phyloP scores from a whole-genome alignment of 1,140 invertebrate species.

The Mercenaria mercenaria region DNA sequence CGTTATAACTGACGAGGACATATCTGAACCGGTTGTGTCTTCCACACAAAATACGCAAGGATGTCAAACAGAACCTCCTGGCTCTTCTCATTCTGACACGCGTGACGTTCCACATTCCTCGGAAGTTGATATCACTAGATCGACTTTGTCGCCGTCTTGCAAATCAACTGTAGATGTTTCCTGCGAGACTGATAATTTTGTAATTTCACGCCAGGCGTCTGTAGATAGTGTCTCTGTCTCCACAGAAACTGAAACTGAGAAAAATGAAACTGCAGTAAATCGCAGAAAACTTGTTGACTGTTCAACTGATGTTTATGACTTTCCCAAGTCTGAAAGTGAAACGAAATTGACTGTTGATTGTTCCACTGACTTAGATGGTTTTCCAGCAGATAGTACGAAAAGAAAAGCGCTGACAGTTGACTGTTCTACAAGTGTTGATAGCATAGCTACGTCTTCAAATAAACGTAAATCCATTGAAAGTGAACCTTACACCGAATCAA shows the following conservation, averaged over 20 bases:
- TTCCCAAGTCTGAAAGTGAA: constrained; percentile 35
- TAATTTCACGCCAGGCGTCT: constrained; percentile 7
- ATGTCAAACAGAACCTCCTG: constrained; percentile 58
- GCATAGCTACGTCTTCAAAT: not conserved
- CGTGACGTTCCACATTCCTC: constrained; percentile 46
- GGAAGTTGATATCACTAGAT: constrained; percentile 1
- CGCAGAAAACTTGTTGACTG: constrained; percentile 35
- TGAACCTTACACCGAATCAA: constrained; percentile 3
- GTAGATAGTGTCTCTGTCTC: constrained; percentile 54
- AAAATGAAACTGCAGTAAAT: not conserved
- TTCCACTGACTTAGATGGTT: constrained; percentile 26
- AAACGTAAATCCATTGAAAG: constrained; percentile 49
- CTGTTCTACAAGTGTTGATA: constrained; percentile 44
- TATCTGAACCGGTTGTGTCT: constrained; percentile 64
- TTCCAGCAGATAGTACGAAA: constrained; percentile 54
- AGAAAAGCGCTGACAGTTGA: constrained; percentile 35
- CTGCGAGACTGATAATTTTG: constrained; percentile 61
- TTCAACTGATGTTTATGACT: constrained; percentile 59
- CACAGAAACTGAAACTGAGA: constrained; percentile 43
- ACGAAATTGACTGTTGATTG: constrained; percentile 47
- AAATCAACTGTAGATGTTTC: constrained; percentile 56
- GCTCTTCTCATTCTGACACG: not conserved
- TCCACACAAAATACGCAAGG: constrained; percentile 64
- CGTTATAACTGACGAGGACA: constrained; percentile 29
- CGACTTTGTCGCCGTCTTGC: constrained; percentile 12